Evolutionary conservation across 2,113 vertebrate species (phyloP), one percentile per base, ranked within the genome.

Genomic region (Apodemus sylvaticus): DNA sequence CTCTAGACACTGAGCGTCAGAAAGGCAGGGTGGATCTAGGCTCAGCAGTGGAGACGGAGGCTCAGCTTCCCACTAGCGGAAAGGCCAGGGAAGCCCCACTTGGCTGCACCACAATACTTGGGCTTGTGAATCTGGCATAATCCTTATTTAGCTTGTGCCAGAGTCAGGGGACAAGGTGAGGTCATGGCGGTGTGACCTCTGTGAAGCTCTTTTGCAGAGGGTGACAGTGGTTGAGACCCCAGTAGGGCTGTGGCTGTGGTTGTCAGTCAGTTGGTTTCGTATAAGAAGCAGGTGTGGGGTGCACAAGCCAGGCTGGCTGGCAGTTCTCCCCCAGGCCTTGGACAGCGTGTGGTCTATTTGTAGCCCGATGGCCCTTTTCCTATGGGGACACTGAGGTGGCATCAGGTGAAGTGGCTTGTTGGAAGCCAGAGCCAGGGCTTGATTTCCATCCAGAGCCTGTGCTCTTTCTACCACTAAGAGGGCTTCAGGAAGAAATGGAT

Each of bases 321-420:
- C 0, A 31, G 55, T 3, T 66, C 45, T 64, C 71, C 88, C 48
- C 71, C 39, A 55, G 51, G 24, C 39, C 55, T 31, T 42, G 48
- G 22, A 26, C 39, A 42, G 4, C 7, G 0, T 1, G 26, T 4
- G 29, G 79, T n/a, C 2, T 11, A 26, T 12, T 31, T 4, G 6
- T 1, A 64, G n/a, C 77, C 60, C 2, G 8, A 19, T 36, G 48
- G 19, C 39, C 3, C n/a, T 91, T 73, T 68, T 89, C 92, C 51
- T 39, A 51, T 45, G 48, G 83, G 68, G 51, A 48, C 53, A 81
- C 1, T 0, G 26, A 90, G 87, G 78, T 62, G 77, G 11, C 7
- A 10, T 13, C 4, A 39, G 51, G 24, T 7, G n/a, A 45, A 31
- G 13, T 8, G 82, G n/a, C 42, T 58, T n/a, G 31, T 55, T 62